Evolutionary conservation across 2,888 invertebrate species (phyloP), one percentile per base, ranked within the genome.

Genomic region (Selenia dentaria): DNA sequence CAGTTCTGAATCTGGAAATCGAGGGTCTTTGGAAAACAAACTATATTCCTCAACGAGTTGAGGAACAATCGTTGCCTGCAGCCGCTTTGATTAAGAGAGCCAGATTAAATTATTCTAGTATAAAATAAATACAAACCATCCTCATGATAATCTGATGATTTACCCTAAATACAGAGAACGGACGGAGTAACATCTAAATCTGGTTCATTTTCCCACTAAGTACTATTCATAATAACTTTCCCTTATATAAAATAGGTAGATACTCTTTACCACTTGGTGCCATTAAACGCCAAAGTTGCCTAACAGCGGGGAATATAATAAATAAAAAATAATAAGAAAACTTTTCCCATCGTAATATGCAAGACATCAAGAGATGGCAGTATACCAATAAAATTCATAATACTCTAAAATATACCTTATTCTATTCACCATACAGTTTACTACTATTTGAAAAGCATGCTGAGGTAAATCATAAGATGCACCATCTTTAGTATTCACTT

Each of bases 291-390:
- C 63, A 59, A 67, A 63, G 57, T 65, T 57, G 59, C 66, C 70
- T 71, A 77, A 64, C 81, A 79, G 79, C 79, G 62, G 82, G 79
- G 71, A 72, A 77, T 70, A 71, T 77, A 83, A 86, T 88, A 89
- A 87, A 88, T 83, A 88, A 85, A 82, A 83, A 86, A 84, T 87
- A 86, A 87, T 87, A 86, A 81, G 82, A 82, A 89, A 90, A 90
- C 76, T 90, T 90, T 88, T 72, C 78, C 83, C 85, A 84, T 88
- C 83, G 78, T 57, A 65, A 65, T 71, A 68, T 64, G 71, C 72
- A 74, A 67, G 63, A 68, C 68, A 70, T 69, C 67, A 72, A 67
- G 75, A 73, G 73, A 75, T 68, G 67, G 74, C 70, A 73, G 77
- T 78, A 69, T 67, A 70, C 72, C 59, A 77, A 77, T 79, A 75